These are phyloP conservation scores for Macrotus californicus DNA, from an alignment of 2,113 vertebrate genomes.

Conservation along the genomic window DNA sequence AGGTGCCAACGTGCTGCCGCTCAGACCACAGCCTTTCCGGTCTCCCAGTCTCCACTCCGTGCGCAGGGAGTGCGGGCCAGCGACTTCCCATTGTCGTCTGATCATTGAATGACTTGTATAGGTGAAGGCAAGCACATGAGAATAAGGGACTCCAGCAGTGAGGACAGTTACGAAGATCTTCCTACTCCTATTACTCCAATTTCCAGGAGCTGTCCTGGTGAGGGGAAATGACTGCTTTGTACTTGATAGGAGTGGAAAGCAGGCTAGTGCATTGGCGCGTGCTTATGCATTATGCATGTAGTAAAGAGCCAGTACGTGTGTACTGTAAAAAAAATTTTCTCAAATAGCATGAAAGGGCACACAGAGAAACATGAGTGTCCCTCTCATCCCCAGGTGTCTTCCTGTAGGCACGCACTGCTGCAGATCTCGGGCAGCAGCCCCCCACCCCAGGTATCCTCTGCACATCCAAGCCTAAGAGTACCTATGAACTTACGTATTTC, in stretches of 20 bases:
- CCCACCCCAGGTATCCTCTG: too few relatives aligned
- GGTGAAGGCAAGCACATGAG: background rate
- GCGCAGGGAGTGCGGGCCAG: background rate
- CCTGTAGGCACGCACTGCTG: background rate
- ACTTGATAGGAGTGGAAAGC: background rate
- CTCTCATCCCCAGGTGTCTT: background rate
- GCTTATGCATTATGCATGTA: background rate
- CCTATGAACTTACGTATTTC: background rate
- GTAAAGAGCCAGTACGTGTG: background rate
- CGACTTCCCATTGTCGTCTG: background rate
- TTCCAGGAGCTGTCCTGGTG: background rate
- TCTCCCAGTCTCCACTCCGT: background rate
- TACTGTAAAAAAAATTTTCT: background rate
- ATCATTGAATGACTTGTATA: background rate
- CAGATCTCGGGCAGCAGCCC: background rate
- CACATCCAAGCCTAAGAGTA: background rate
- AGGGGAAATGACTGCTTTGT: background rate
- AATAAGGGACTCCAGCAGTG: background rate
- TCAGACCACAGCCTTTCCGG: accelerated
- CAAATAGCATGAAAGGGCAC: background rate
- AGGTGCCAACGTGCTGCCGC: background rate
- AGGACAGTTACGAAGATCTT: background rate
- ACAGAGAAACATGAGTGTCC: background rate
- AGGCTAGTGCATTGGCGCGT: background rate
- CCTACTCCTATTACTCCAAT: background rate